A percentile compares a stretch with the other conserved stretches of the same genome.
Conservation (phyloP, 2,113 vertebrate genomes). For the Sakesphorus luctuosus region DNA sequence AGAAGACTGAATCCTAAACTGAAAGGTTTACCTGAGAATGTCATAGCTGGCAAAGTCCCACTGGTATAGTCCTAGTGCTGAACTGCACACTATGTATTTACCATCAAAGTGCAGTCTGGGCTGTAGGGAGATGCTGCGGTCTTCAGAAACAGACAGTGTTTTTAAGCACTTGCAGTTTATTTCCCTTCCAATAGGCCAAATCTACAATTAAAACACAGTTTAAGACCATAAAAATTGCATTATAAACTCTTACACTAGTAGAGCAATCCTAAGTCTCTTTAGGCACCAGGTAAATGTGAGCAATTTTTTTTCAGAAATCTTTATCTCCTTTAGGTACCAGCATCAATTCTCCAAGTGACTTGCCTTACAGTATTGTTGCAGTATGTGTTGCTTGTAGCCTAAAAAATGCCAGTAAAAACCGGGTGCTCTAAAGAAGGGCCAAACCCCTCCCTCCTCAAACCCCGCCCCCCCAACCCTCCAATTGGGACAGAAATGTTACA, state of each 20-base stretch:
- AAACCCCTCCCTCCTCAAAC: neutral
- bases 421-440: neutral
- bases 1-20: neutral
- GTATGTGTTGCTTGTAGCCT: neutral
- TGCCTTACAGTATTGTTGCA: neutral
- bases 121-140: constrained; percentile 94
- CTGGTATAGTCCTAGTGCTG: constrained; percentile 94
- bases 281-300: neutral
- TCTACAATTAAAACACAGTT: constrained; percentile 75
- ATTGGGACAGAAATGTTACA: neutral
- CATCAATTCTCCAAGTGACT: neutral
- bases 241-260: neutral
- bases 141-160: constrained; percentile 93
- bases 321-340: neutral
- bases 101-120: constrained; percentile 97
- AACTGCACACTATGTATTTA: constrained; percentile 94
- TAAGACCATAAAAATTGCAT: neutral
- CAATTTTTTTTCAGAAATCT: neutral
- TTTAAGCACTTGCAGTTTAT: constrained; percentile 98
- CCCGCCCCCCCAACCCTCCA: neutral
- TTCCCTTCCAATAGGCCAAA: constrained; percentile 97
- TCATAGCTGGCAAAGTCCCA: constrained; percentile 99
- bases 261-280: neutral
- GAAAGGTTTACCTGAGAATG: constrained; percentile 87
- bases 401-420: neutral